Evolutionary conservation across 2,888 invertebrate genomes (phyloP), one percentile per base, ranked within the genome.

Genomic region (Helleia helle): DNA sequence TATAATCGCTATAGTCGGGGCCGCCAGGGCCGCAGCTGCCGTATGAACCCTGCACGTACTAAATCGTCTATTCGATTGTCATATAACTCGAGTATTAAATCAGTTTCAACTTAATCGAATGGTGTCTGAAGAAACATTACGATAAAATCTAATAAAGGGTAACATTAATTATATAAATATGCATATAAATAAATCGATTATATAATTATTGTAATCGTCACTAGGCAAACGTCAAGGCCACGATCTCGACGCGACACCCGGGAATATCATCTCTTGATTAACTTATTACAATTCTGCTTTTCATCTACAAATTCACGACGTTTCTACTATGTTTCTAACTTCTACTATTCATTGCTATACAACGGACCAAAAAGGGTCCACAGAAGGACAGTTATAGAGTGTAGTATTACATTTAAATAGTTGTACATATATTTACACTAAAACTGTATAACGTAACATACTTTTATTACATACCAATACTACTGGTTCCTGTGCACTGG

Each of bases 131-230:
- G 34, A 12, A 34, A 22, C 31, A 44, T 42, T 42, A 45, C 37
- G 36, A 45, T 52, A 51, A 46, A 50, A 50, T 50, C 50, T 50
- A 37, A 49, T n/a, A 44, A 40, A 43, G 42, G 56, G 52, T 57
- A 57, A 57, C 54, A 50, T 54, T 46, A 41, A 41, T n/a, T n/a
- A 46, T 48, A 49, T 50, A 51, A 52, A 49, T 49, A 52, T 46
- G 44, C 15, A 42, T 22, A 43, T 42, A 41, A 38, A 46, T 44
- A 34, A 22, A 34, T 34, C 34, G 34, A 49, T 40, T 49, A 51
- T 45, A 51, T 47, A 47, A 44, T 48, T 50, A 48, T 46, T 42
- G 50, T 49, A 34, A 34, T 22, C 4, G 34, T 34, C 15, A 30
- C 9, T 30, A 18, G 3, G 18, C 6, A 18, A n/a, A 26, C 2